Base-by-base conservation (phyloP, 2,113 vertebrate species). In the Cariama cristata region DNA sequence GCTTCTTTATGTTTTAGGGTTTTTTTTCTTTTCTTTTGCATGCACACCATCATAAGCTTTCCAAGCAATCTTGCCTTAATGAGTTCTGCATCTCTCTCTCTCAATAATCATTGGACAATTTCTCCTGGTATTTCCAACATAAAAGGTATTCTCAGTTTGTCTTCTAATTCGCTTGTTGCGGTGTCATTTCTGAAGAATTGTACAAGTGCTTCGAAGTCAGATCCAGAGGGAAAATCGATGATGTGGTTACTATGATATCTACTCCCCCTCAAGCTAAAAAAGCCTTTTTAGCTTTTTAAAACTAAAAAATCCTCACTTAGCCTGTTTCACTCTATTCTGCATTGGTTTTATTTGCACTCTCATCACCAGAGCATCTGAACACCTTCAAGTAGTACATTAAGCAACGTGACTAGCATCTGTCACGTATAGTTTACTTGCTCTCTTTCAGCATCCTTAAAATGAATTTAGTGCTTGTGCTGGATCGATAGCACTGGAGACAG, bases 321-420 rank as follows among this genome's bases (percentile, higher is more conserved):
- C 26, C 63, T 22, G 7, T 62, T 92, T 68, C 49, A 19, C 10
- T 87, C 53, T 50, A 28, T 69, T 90, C 80, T 93, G 74, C 80
- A 38, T 76, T 50, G 77, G 66, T 85, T 97, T 96, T 94, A 89
- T 93, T 72, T 94, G 80, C 86, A 93, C 42, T 77, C 69, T 91
- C 69, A 85, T 82, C 88, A 93, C 26, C 17, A 73, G 62, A 94
- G 66, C 91, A 96, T 92, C 94, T 96, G 93, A 97, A 92, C 86
- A 91, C 95, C 88, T 97, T 62, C 45, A 6, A 95, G 91, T 88
- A 79, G 84, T 89, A 47, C 95, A 76, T 96, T 95, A 96, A 95
- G 50, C 66, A 72, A 90, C 0, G 21, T 96, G 94, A 93, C 66
- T 96, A 97, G 97, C 95, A 97, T 95, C 95, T 96, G 95, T 90